These are phyloP conservation scores for Dendrolimus punctatus DNA, from an alignment of 1,140 invertebrate species.

Conservation along the genomic window DNA sequence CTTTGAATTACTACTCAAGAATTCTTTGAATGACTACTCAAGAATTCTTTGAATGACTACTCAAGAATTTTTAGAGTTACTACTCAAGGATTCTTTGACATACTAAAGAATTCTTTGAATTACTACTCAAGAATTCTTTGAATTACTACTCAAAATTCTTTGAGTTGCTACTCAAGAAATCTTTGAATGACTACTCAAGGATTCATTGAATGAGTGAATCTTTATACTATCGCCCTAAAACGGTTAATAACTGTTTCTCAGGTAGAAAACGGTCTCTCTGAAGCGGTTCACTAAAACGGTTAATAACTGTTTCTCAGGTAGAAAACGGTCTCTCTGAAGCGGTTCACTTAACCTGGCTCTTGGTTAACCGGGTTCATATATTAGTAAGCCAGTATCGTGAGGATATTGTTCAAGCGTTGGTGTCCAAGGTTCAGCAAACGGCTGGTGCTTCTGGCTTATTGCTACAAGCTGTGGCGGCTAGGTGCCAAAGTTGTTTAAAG, in stretches of 20 bases:
- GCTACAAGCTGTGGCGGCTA: conserved; percentile 79
- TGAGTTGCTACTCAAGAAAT: too few relatives aligned
- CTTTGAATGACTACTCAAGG: too few relatives aligned
- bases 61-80: too few relatives aligned
- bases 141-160: too few relatives aligned
- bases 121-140: too few relatives aligned
- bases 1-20: too few relatives aligned
- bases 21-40: too few relatives aligned
- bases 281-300: conserved; percentile 72
- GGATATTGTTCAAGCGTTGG: conserved; percentile 27
- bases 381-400: conserved; percentile 71
- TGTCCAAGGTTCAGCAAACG: conserved; percentile 60
- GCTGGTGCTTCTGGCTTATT: conserved; percentile 79
- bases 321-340: conserved; percentile 76
- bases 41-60: too few relatives aligned
- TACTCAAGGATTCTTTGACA: too few relatives aligned
- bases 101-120: too few relatives aligned
- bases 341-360: conserved; percentile 83
- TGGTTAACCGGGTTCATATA: conserved; percentile 81
- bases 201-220: not conserved
- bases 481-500: conserved; percentile 59
- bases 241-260: conserved; percentile 12
- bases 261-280: conserved; percentile 73
- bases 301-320: conserved; percentile 35
- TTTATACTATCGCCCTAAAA: not conserved